phyloP scores from a whole-genome alignment of 2,113 vertebrate species.

The Thomomys bottae region DNA sequence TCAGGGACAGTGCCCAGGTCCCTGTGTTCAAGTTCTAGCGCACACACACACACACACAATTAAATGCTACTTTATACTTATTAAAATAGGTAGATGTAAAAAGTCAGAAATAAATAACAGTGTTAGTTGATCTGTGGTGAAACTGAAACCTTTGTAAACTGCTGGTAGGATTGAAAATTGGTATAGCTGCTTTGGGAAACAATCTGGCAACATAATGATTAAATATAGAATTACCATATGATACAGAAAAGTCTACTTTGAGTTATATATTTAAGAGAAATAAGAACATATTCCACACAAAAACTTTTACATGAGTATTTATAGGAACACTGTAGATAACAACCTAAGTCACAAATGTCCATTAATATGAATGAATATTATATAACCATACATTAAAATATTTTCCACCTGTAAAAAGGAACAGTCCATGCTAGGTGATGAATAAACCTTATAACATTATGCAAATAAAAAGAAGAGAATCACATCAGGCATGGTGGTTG shows the following conservation, averaged over 20 bases:
- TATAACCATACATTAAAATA: not conserved
- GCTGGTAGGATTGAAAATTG: not conserved
- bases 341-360: conserved; percentile 46
- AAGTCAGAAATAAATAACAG: conserved; percentile 13
- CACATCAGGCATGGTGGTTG: no score
- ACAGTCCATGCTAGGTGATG: not conserved
- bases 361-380: not conserved
- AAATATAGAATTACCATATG: not conserved
- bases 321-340: not conserved
- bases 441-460: no score
- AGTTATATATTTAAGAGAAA: not conserved
- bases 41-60: not conserved
- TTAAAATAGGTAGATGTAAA: conserved; percentile 19
- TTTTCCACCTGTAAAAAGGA: conserved; percentile 22
- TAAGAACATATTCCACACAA: conserved; percentile 19
- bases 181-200: not conserved
- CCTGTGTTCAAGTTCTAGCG: no score
- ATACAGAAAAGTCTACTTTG: not conserved
- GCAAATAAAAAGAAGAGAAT: no score
- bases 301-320: not conserved
- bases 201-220: conserved; percentile 7
- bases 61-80: conserved; percentile 16
- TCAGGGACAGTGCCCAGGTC: no score
- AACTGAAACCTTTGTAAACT: not conserved
- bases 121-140: not conserved